phyloP scores from a whole-genome alignment of 30 jellyfish, hydroid and myxozoan species.

The Hydractinia echinata region DNA sequence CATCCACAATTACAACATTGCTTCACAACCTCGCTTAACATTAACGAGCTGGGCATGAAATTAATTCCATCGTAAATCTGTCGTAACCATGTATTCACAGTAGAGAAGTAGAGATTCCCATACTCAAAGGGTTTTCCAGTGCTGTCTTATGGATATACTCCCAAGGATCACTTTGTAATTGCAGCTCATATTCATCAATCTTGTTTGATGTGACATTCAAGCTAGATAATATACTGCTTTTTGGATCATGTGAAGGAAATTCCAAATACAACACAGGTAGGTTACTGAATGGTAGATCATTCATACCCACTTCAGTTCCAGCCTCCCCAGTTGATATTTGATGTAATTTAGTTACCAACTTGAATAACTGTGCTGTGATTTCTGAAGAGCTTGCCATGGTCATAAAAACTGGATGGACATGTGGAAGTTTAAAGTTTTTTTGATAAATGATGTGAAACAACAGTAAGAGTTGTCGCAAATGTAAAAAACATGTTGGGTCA shows the following conservation, averaged over 20 bases:
- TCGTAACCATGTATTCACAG: slow-evolving; percentile 12
- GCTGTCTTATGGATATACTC: slow-evolving; percentile 12
- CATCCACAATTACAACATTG: slow-evolving; percentile 66
- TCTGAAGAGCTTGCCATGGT: slow-evolving; percentile 52
- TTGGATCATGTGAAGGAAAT: slow-evolving; percentile 51
- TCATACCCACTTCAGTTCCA: slow-evolving; percentile 20
- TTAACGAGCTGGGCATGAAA: slow-evolving; percentile 41
- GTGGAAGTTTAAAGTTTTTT: slow-evolving; percentile 41
- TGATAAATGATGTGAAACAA: slow-evolving; percentile 55
- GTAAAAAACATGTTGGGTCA: slow-evolving; percentile 9
- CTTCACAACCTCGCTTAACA: slow-evolving; percentile 56
- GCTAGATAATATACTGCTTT: slow-evolving; percentile 36
- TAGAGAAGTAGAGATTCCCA: slow-evolving; percentile 9
- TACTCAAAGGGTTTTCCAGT: slow-evolving; percentile 16
- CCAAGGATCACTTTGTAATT: slow-evolving; percentile 16
- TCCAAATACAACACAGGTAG: slow-evolving; percentile 58
- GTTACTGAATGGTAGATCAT: slow-evolving; percentile 60
- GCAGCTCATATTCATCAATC: slow-evolving; percentile 28
- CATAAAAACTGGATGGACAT: slow-evolving; percentile 29
- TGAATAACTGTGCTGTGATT: slow-evolving; percentile 42
- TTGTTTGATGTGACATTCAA: neutral
- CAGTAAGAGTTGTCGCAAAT: slow-evolving; percentile 44
- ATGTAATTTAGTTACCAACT: slow-evolving; percentile 53
- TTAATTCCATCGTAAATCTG: slow-evolving; percentile 50
- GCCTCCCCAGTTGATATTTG: slow-evolving; percentile 30